phyloP scores from a whole-genome alignment of 2,888 invertebrate species.

The Desoria tigrina region DNA sequence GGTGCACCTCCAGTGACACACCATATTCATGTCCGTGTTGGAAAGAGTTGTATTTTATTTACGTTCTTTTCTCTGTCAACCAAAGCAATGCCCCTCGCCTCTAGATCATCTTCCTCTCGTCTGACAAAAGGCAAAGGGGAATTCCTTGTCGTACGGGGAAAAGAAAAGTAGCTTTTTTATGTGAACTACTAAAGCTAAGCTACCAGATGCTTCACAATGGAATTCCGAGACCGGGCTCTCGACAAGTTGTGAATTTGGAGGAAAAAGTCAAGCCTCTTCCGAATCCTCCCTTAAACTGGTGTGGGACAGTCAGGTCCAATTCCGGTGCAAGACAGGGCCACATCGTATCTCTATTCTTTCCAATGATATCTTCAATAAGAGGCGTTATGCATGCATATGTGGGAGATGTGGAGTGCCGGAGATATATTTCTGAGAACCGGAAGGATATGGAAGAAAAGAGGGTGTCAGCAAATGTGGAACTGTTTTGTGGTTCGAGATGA shows the following conservation, averaged over 20 bases:
- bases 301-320: too few species aligned
- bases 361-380: too few species aligned
- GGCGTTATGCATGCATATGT: too few species aligned
- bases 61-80: not conserved
- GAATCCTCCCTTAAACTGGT: not conserved
- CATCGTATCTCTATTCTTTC: too few species aligned
- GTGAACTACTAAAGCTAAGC: not conserved
- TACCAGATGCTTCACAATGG: not conserved
- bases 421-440: not conserved
- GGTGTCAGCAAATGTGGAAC: slow-evolving; percentile 23
- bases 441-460: not conserved
- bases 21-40: not conserved
- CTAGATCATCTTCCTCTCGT: too few species aligned
- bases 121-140: not conserved
- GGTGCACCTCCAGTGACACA: not conserved
- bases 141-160: not conserved
- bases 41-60: not conserved
- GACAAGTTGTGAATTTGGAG: too few species aligned
- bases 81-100: too few species aligned
- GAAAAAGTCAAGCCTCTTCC: slow-evolving; percentile 1
- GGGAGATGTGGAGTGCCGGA: not conserved
- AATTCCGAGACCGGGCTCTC: not conserved
- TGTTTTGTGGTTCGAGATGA: slow-evolving; percentile 17
- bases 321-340: too few species aligned
- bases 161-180: not conserved